Conservation (phyloP, 2,113 vertebrate species). For the Channa argus region DNA sequence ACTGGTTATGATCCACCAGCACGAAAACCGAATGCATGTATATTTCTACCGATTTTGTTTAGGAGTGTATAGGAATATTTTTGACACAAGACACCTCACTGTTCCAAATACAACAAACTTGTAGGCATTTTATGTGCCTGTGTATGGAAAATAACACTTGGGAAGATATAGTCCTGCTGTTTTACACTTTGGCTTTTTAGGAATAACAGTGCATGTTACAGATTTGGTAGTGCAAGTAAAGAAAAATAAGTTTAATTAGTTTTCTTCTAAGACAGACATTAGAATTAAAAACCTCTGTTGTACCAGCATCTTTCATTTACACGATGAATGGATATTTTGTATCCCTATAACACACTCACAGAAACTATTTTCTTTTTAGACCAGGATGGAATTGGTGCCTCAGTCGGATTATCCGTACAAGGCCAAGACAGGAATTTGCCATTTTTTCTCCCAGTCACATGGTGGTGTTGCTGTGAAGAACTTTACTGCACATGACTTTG, state of each 20-base stretch:
- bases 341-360: constrained; percentile 42
- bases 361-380: constrained; percentile 76
- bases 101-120: too few relatives aligned
- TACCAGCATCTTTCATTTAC: constrained; percentile 5
- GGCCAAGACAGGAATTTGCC: constrained; percentile 86
- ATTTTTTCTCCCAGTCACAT: constrained; percentile 83
- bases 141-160: not conserved
- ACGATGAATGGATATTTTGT: constrained; percentile 21
- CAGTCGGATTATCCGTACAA: constrained; percentile 89
- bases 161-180: not conserved
- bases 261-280: not conserved
- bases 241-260: not conserved
- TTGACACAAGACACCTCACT: too few relatives aligned
- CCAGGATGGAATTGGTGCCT: constrained; percentile 86
- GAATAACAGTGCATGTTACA: not conserved
- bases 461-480: constrained; percentile 84
- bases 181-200: not conserved
- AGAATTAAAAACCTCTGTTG: too few relatives aligned
- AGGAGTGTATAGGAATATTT: too few relatives aligned
- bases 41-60: too few relatives aligned
- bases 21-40: too few relatives aligned
- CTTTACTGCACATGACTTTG: constrained; percentile 87
- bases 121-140: not conserved
- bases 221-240: too few relatives aligned
- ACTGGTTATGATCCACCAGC: too few relatives aligned